phyloP scores from a whole-genome alignment of 2,888 invertebrate genomes.

The Phortica okadai region DNA sequence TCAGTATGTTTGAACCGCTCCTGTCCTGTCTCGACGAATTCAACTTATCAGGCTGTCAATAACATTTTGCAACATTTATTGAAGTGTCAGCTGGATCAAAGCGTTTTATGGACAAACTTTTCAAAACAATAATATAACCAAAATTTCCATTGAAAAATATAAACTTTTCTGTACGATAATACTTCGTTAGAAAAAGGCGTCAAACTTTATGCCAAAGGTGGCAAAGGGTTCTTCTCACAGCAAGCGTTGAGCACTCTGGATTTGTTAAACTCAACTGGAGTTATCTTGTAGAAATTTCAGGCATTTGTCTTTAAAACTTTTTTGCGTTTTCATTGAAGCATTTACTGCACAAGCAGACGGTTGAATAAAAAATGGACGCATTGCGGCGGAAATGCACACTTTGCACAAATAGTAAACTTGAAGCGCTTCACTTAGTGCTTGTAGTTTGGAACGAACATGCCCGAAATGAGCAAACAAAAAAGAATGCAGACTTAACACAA shows the following conservation, averaged over 20 bases:
- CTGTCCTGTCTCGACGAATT: background rate
- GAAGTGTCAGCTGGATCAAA: conserved; percentile 65
- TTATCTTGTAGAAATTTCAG: background rate
- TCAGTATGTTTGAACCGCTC: background rate
- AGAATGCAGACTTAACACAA: background rate
- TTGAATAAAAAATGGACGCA: conserved; percentile 10
- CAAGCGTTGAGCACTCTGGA: background rate
- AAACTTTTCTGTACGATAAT: background rate
- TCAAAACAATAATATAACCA: background rate
- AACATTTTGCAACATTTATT: conserved; percentile 64
- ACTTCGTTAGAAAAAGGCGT: background rate
- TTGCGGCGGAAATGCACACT: conserved; percentile 18
- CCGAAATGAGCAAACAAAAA: background rate
- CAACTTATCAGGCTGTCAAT: conserved; percentile 51
- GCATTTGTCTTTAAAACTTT: background rate
- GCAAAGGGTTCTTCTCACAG: background rate
- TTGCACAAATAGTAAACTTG: background rate
- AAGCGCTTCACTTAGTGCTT: background rate
- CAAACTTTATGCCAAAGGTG: background rate
- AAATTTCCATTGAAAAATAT: background rate
- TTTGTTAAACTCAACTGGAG: background rate
- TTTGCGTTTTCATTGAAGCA: background rate
- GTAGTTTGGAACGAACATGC: background rate
- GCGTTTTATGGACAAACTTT: conserved; percentile 35
- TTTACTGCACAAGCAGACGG: background rate